Percentiles rank a stretch among this genome's conserved stretches.
These are phyloP conservation scores for Macrosoma leucophasiata DNA, from an alignment of 2,888 invertebrate genomes.

Conservation along the genomic window DNA sequence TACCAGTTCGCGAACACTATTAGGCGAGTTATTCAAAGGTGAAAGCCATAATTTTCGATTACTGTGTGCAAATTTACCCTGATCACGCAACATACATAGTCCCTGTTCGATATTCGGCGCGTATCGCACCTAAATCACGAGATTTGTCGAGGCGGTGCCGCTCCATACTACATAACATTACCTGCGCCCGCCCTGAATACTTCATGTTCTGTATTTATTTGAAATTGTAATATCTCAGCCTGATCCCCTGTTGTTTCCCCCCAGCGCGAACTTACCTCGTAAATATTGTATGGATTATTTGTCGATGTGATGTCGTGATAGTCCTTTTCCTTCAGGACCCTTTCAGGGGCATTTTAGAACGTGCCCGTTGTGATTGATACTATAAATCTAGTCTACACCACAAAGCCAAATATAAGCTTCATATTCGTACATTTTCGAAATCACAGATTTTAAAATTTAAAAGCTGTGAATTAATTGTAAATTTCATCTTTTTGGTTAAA, in stretches of 20 bases:
- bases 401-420: no score
- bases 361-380: no score
- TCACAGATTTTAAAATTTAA: no score
- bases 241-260: conserved; percentile 66
- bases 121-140: conserved; percentile 72
- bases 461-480: no score
- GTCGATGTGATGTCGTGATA: conserved; percentile 40
- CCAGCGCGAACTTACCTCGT: conserved; percentile 56
- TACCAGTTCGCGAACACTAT: conserved; percentile 14
- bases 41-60: conserved; percentile 61
- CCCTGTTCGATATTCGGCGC: conserved; percentile 68
- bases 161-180: conserved; percentile 67
- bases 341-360: no score
- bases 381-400: no score
- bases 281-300: conserved; percentile 63
- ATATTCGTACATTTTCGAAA: no score
- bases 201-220: conserved; percentile 73
- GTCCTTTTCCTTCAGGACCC: conserved; percentile 20
- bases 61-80: conserved; percentile 65
- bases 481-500: no score
- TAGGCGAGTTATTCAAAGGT: conserved; percentile 27
- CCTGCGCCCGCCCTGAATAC: conserved; percentile 70
- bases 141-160: conserved; percentile 69
- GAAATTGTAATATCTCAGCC: conserved; percentile 71
- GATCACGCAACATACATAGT: conserved; percentile 67